phyloP scores from a whole-genome alignment of 2,797 vertebrate species.

The Apodemus agrarius region DNA sequence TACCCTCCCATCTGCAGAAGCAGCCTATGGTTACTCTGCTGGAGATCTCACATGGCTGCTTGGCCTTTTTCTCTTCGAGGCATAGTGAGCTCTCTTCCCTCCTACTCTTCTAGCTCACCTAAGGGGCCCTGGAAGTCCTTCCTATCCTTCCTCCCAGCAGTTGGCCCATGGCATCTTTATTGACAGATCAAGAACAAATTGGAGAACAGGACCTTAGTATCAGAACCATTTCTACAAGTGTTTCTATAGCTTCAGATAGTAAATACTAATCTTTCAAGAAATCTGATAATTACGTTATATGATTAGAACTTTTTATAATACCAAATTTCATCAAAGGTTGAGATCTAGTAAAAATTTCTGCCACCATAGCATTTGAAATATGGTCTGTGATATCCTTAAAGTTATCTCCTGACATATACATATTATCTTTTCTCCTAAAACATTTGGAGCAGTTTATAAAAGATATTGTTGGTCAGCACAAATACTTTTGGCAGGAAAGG shows the following conservation, averaged over 20 bases:
- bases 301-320: slow-evolving; percentile 8
- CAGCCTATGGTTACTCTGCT: not conserved
- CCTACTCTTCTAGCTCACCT: not conserved
- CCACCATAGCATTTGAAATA: not conserved
- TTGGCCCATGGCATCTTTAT: not conserved
- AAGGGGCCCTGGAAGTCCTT: not conserved
- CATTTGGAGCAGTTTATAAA: not conserved
- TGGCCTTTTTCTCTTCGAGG: not conserved
- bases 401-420: not conserved
- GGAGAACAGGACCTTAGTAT: not conserved
- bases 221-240: not conserved
- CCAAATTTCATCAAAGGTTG: slow-evolving; percentile 5
- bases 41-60: not conserved
- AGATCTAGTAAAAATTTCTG: not conserved
- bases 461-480: not conserved
- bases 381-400: not conserved
- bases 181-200: not conserved
- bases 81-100: not conserved
- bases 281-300: not conserved
- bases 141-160: not conserved
- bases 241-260: not conserved
- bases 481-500: not conserved
- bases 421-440: not conserved
- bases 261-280: slow-evolving; percentile 1
- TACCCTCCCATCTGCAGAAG: not conserved